These are phyloP conservation scores for Babyrousa celebensis DNA, from an alignment of 2,797 vertebrate species.

Conservation along the genomic window DNA sequence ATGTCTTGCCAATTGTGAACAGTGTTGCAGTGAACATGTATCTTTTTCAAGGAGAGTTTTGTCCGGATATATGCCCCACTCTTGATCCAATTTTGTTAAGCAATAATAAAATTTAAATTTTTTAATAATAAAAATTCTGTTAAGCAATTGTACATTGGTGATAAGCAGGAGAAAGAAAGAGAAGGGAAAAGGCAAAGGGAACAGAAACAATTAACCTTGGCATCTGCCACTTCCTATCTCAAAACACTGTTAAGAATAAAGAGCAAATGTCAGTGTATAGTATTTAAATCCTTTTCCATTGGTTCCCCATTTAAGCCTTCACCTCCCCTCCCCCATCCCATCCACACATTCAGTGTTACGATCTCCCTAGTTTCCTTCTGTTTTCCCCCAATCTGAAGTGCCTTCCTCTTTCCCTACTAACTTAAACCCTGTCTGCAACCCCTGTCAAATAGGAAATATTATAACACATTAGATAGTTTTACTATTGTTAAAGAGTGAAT, in stretches of 20 bases:
- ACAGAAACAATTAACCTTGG: not conserved
- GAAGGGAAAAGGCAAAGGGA: not conserved
- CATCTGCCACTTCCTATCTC: not conserved
- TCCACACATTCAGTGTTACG: not conserved
- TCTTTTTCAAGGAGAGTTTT: no score
- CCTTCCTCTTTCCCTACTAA: not conserved
- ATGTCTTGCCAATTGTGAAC: no score
- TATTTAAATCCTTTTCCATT: not conserved
- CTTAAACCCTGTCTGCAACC: not conserved
- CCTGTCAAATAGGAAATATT: not conserved
- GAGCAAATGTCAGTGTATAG: not conserved
- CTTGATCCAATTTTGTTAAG: not conserved
- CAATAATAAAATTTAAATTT: not conserved
- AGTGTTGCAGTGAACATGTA: no score
- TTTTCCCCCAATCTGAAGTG: not conserved
- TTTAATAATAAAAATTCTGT: not conserved
- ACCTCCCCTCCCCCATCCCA: not conserved
- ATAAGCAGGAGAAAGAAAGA: not conserved
- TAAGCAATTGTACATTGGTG: not conserved
- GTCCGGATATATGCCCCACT: no score
- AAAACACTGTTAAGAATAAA: not conserved
- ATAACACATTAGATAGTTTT: not conserved
- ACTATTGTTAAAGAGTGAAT: not conserved
- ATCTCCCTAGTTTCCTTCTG: not conserved
- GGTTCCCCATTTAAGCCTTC: not conserved